A percentile compares a stretch with the other conserved stretches of the same genome.
Evolutionary conservation across 2,113 vertebrate genomes (phyloP).

Genomic region (Okapia johnstoni): DNA sequence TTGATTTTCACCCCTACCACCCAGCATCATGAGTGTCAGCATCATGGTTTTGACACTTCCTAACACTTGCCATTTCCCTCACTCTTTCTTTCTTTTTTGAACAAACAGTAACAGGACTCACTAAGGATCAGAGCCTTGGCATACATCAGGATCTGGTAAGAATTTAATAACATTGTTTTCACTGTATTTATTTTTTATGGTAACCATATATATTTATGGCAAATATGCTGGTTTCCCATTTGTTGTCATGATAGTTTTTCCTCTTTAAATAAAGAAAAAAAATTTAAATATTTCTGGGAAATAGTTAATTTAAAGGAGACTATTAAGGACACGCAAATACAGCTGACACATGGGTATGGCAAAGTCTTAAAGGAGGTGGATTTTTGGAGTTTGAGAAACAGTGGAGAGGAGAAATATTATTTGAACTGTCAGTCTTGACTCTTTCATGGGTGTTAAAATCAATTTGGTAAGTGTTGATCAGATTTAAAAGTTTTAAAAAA

Average conservation of each 20-base stretch:
- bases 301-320: not conserved
- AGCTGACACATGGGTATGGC: not conserved
- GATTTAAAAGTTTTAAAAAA: not conserved
- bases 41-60: not conserved
- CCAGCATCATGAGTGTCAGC: not conserved
- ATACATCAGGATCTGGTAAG: not conserved
- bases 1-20: not conserved
- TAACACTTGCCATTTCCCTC: not conserved
- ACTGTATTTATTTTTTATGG: not conserved
- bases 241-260: not conserved
- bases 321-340: no score
- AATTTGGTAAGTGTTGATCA: not conserved
- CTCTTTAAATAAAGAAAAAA: not conserved
- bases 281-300: not conserved
- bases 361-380: not conserved
- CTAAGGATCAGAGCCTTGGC: not conserved
- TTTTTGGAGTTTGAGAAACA: no score
- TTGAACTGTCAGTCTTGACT: no score
- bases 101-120: not conserved
- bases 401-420: not conserved
- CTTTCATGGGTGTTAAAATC: not conserved
- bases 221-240: not conserved
- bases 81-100: not conserved
- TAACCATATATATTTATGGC: not conserved
- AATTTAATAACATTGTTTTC: no score